phyloP scores from a whole-genome alignment of 2,113 vertebrate species.

The Eupsittula cactorum region DNA sequence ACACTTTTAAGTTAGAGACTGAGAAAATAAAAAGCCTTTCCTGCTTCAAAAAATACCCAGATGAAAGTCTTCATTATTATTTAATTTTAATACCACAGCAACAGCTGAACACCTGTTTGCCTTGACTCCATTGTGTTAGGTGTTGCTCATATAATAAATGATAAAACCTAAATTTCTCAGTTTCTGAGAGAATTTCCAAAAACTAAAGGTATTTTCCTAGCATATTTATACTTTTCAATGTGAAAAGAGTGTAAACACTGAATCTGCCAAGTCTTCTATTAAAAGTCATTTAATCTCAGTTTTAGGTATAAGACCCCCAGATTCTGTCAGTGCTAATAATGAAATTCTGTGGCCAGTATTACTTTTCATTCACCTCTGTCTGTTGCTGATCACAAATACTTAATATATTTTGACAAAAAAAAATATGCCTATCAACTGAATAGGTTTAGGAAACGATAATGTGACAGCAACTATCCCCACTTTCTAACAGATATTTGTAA shows the following conservation, averaged over 20 bases:
- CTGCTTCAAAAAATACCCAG: neutral
- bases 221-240: neutral
- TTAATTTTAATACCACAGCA: neutral
- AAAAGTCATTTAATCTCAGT: neutral
- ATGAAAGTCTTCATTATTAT: neutral
- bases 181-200: neutral
- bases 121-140: neutral
- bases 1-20: neutral
- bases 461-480: neutral
- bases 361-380: neutral
- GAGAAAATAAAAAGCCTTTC: neutral
- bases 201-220: neutral
- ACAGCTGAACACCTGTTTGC: rapidly evolving
- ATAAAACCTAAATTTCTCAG: neutral
- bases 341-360: neutral
- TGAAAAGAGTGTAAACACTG: neutral
- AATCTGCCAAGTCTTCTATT: neutral
- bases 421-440: neutral
- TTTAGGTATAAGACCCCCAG: neutral
- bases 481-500: neutral
- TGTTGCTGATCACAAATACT: neutral
- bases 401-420: neutral
- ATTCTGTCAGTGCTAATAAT: neutral
- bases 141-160: neutral
- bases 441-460: neutral